Conservation (phyloP, 2,113 vertebrate genomes). For the Bubo scandiacus region DNA sequence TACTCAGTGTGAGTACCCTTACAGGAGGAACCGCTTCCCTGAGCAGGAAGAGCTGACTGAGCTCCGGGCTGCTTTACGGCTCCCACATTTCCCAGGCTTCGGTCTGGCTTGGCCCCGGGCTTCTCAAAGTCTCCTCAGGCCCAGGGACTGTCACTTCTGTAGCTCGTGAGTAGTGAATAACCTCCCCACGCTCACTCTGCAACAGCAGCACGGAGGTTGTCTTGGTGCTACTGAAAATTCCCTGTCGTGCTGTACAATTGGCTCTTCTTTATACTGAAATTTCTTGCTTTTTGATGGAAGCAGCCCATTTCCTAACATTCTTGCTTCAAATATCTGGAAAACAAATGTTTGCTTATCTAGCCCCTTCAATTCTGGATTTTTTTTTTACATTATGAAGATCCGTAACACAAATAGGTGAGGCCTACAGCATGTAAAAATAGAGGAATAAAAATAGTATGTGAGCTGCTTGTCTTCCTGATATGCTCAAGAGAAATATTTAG, state of each 20-base stretch:
- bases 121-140: not conserved
- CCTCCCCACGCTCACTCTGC: no score
- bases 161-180: not conserved
- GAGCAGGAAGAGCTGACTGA: no score
- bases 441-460: not conserved
- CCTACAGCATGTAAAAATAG: fast-evolving
- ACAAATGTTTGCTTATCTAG: no score
- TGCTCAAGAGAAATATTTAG: not conserved
- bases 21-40: not conserved
- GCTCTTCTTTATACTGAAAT: no score
- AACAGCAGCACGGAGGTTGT: no score
- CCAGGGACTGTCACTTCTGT: fast-evolving
- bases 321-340: not conserved
- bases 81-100: not conserved
- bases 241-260: no score
- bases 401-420: not conserved
- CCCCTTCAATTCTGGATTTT: fast-evolving
- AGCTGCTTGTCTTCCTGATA: not conserved
- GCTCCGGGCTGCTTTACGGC: not conserved
- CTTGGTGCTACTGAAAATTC: not conserved
- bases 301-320: not conserved
- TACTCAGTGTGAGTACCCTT: no score
- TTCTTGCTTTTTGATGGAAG: not conserved
- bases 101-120: not conserved
- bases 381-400: fast-evolving